A percentile compares a stretch with the other conserved stretches of the same genome.
Conservation (phyloP, 2,888 invertebrate genomes). For the Aphodius granarius region DNA sequence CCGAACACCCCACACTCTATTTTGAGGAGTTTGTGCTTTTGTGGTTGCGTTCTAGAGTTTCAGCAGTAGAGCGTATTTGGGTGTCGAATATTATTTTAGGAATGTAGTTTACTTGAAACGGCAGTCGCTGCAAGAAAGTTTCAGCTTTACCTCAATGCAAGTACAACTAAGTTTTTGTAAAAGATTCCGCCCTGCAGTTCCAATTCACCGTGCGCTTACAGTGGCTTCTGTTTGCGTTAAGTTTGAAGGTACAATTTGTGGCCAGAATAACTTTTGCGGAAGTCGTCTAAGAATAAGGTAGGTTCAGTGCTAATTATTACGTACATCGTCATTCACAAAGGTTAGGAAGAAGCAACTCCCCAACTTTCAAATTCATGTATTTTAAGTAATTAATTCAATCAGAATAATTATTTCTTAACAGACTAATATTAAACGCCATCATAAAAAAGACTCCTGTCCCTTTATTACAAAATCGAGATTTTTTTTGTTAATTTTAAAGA, state of each 20-base stretch:
- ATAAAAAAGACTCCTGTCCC: too few species aligned
- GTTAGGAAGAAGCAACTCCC: too few species aligned
- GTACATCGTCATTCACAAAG: too few species aligned
- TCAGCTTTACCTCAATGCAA: not conserved
- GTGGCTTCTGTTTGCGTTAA: not conserved
- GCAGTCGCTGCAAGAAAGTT: not conserved
- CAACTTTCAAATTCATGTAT: too few species aligned
- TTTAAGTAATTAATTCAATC: too few species aligned
- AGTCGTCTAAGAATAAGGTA: not conserved
- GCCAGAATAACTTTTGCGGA: not conserved
- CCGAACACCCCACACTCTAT: not conserved
- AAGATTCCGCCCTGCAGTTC: not conserved
- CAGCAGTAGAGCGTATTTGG: not conserved
- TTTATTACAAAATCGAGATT: too few species aligned
- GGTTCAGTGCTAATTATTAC: not conserved
- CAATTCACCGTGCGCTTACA: not conserved
- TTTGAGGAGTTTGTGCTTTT: not conserved
- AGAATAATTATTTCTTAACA: too few species aligned
- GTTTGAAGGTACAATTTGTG: not conserved
- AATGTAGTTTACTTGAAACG: not conserved
- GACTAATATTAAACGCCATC: too few species aligned
- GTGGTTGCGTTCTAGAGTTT: not conserved
- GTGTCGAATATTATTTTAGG: not conserved
- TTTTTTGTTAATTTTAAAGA: too few species aligned
- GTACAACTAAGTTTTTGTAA: not conserved